Base-by-base conservation (phyloP, 2,113 vertebrate species). In the Theristicus caerulescens region DNA sequence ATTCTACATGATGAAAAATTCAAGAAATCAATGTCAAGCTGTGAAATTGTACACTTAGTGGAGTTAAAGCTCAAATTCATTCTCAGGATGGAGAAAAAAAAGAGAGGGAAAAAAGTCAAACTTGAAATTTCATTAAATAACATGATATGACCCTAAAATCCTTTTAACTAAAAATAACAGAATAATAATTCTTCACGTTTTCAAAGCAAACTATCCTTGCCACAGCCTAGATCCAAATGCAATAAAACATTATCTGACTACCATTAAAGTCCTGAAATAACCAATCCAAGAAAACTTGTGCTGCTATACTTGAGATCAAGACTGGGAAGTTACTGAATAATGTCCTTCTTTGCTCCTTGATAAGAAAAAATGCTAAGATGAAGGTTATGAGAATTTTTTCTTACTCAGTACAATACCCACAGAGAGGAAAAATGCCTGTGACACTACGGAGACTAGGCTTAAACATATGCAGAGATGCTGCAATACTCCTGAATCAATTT, bases 391-490 rank as follows among this genome's bases (percentile, higher is more conserved):
- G 31, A 67, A 8, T 52, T 81, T 81, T 71, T 93, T 90, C 49
- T 51, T 86, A 72, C 61, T 64, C 29, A 18, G 42, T 95, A 62
- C 67, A 67, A 90, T 92, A 83, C 38, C 26, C 29, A 90, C 25
- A 67, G 64, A 93, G 54, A 90, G 26, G 18, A 90, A 90, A 54
- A 92, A 73, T 82, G 78, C 54, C 85, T 81, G n/a, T 90, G 90
- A 96, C 85, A 51, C 82, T 74, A 47, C 47, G 79, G 90, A 96
- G 76, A 90, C 92, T 81, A 94, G 73, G 54, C 42, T 95, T 74
- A 86, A 94, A 82, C 80, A 83, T 93, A 97, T 74, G 85, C 92
- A 96, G 82, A 86, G 76, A 95, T 88, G 71, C 82, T 92, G 82
- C 78, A 86, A 44, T 1, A 34, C 29, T 95, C 55, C 67, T 66